Base-by-base conservation (phyloP, 2,113 vertebrate genomes). In the Opisthocomus hoazin region DNA sequence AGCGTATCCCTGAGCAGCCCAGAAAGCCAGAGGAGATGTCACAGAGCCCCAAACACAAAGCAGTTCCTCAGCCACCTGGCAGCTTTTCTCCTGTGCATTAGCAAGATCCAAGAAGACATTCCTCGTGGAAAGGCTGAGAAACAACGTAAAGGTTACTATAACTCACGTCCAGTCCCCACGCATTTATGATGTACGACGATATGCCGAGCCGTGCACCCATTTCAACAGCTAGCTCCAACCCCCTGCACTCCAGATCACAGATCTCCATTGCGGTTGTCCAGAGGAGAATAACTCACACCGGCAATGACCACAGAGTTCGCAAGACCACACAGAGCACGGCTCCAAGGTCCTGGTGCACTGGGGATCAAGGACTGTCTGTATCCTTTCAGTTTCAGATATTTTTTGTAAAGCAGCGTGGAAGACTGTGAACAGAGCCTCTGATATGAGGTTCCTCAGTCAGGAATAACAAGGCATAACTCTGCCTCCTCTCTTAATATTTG, bases 81-180 rank as follows among this genome's bases (percentile, higher is more conserved):
- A 32, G 41, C 5, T 87, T 84, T 80, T 34, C 36, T 63, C 53
- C 65, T 65, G 30, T 58, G 16, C 4, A 6, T 70, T 46, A 81
- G 22, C 41, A 65, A 61, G 75, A 65, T 17, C 27, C 45, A 56
- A 37, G 37, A 87, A 51, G 51, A 82, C 13, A 80, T 65, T 73
- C 23, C 26, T 86, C 34, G 16, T 0, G 2, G 30, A 27, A 91
- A 15, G 36, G 24, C 56, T 71, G 65, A 65, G 65, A 79, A 69
- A 48, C 81, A 56, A 57, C 32, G 45, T 65, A 15, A 37, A 78
- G 43, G 45, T 79, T 57, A 14, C 68, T 51, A 3, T 45, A n/a
- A 51, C 36, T 63, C 15, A 13, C 10, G 13, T 18, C 39, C 26
- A 23, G 1, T 29, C 39, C 46, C 46, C 2, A 1, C 2, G 0